Base-by-base conservation (phyloP, 35 echinoderm and acorn worm species). In the Nesometra sesokonis region DNA sequence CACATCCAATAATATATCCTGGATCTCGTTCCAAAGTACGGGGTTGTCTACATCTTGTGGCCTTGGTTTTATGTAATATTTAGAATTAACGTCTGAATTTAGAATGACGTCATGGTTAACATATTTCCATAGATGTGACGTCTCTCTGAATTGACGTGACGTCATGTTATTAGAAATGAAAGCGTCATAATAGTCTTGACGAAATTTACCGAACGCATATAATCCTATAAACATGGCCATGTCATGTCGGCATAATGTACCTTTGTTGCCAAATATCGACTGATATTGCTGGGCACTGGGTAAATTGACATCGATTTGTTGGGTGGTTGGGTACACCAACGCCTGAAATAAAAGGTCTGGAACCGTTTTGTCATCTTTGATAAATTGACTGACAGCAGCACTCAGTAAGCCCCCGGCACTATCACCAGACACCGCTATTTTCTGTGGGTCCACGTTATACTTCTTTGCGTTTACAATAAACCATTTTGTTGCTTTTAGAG, bases 331-430 rank as follows among this genome's bases (percentile, higher is more conserved):
- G 80, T 93, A 90, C 32, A 93, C 87, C 13, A 93, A 79, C 11
- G 84, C 81, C 46, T 93, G 92, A 13, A 93, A 33, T 78, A 90
- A 90, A 37, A 82, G 31, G 67, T 93, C 77, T 9, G 92, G 85
- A 9, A 93, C 31, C 11, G 35, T 80, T 31, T 29, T 52, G 36
- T 93, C 88, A 57, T 93, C 88, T 78, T 93, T 47, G 47, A 87
- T 86, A 35, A 46, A 36, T 35, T 90, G 84, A 13, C 88, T 43
- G 3, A 85, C 78, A 35, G 85, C 33, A 7, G 88, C 92, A 3
- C 84, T 57, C n/a, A 93, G 46, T 31, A 40, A 32, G 33, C 92
- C 92, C 35, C 92, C 92, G 0, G 92, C 92, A 77, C 92, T 93
- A 67, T 93, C 92, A 5, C 92, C 92, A 32, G 84, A 79, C 29